Evolutionary conservation across 2,113 vertebrate species (phyloP), one percentile per base, ranked within the genome.

Genomic region (Reinhardtius hippoglossoides): DNA sequence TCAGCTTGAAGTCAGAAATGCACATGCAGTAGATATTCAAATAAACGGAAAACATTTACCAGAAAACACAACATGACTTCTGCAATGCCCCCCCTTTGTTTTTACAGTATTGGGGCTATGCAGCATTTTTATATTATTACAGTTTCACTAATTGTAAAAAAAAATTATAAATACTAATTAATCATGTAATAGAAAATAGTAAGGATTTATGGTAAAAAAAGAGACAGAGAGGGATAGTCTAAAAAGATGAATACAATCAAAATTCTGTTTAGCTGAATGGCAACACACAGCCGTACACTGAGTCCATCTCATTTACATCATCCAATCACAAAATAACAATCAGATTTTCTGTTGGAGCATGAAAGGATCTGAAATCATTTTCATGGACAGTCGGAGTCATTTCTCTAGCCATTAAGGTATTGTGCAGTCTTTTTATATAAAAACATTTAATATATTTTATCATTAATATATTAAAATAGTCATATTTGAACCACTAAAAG

Each of bases 1-100:
- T 85, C 37, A 73, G 71, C 63, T 71, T 60, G 31, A 69, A 71
- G 48, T 76, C 12, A 79, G 72, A 61, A 46, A 56, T 50, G n/a
- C 2, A 16, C 52, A 74, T 74, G 82, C 64, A 64, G 1, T 6
- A 6, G 9, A 16, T 0, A 20, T 44, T 37, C n/a, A 48, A 63
- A 46, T 26, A 54, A 59, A 74, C 48, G 50, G 23, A 1, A 24
- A 31, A 63, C 23, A 69, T 62, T 67, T 6, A 64, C 65, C 2
- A 46, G 0, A 52, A 50, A 20, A 52, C n/a, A 14, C 20, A 52
- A 52, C 50, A n/a, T 52, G 50, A 9, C 5, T n/a, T 52, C 18
- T n/a, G 5, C 14, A 46, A 52, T 52, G 20, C 37, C 37, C 37
- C 9, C 37, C 8, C 37, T 37, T 9, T 9, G n/a, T 56, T 67